Base-by-base conservation (phyloP, 1,140 invertebrate genomes). In the Bilobella aurantiaca region DNA sequence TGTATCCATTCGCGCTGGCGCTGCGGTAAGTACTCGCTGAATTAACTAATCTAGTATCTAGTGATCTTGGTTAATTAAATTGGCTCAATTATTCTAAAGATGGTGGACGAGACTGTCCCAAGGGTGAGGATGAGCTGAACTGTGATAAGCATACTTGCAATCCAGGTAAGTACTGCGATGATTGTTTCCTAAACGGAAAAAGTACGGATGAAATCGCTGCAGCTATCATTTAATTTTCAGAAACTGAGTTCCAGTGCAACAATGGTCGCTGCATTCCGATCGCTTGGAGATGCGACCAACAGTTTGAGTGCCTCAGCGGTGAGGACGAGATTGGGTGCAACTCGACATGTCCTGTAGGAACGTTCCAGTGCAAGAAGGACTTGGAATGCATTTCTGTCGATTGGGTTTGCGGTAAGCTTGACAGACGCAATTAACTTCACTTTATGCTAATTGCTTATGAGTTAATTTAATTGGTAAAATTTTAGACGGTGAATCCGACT, bases 271-370 rank as follows among this genome's bases (percentile, higher is more conserved):
- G 90, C 77, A 84, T 91, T 57, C 83, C 85, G 1, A 79, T 78
- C 60, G 76, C 82, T 32, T 85, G 85, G 84, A 76, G 86, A 8
- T 94, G 91, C 77, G 89, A 95, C 78, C 83, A 82, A 34, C 89
- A 92, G 75, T 82, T 96, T 86, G 81, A 97, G 87, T 83, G 96
- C 86, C 82, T 83, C 0, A 94, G 98, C 70, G 89, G 90, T 46
- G 92, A 89, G 0, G 95, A 98, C 74, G 96, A 98, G 80, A 92
- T 91, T 16, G 86, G 80, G 16, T 68, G 69, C 18, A 69, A 67
- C 30, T 81, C 81, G 56, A 78, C 80, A 8, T 82, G 83, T 70
- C 80, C 84, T 63, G 86, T 87, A 49, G 84, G 83, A 0, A 87
- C 88, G 76, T 93, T 92, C 79, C 85, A 86, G 74, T 92, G 88